Percentiles rank a stretch among this genome's conserved stretches.
Evolutionary conservation across 2,797 vertebrate species (phyloP).

Genomic region (Muscicapa striata): DNA sequence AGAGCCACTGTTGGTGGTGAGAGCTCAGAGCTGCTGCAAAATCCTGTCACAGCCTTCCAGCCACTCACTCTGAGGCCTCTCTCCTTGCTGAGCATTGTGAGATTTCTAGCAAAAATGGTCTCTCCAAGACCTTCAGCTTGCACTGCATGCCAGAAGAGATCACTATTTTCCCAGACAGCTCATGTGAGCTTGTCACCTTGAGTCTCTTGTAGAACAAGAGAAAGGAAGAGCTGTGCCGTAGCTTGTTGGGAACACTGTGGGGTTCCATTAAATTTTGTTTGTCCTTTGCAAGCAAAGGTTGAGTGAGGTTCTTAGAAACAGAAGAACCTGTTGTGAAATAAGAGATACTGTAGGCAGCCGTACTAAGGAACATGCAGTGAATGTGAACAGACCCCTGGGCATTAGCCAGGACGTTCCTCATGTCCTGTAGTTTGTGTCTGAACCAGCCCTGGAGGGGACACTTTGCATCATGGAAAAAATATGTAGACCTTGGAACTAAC

Average conservation of each 20-base stretch:
- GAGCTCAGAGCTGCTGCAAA: background rate
- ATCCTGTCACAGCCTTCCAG: fast-evolving
- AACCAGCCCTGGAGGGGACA: background rate
- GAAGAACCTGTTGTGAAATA: background rate
- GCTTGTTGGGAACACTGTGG: background rate
- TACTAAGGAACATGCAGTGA: background rate
- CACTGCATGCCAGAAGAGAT: background rate
- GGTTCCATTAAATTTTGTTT: background rate
- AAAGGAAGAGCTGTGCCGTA: background rate
- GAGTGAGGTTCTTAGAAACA: background rate
- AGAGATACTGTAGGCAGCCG: background rate
- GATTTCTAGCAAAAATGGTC: background rate
- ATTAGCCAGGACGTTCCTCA: background rate
- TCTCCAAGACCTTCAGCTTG: background rate
- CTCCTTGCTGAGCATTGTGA: background rate
- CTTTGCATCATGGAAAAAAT: background rate
- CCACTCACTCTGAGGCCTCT: background rate
- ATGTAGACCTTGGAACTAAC: background rate
- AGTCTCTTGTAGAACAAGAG: background rate
- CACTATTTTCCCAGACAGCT: background rate
- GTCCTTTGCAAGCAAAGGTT: background rate
- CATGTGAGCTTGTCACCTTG: background rate
- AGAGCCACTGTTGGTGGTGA: background rate
- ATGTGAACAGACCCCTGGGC: background rate
- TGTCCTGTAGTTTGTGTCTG: background rate